Conservation (phyloP, 1,140 invertebrate genomes). For the Drosophila hydei region DNA sequence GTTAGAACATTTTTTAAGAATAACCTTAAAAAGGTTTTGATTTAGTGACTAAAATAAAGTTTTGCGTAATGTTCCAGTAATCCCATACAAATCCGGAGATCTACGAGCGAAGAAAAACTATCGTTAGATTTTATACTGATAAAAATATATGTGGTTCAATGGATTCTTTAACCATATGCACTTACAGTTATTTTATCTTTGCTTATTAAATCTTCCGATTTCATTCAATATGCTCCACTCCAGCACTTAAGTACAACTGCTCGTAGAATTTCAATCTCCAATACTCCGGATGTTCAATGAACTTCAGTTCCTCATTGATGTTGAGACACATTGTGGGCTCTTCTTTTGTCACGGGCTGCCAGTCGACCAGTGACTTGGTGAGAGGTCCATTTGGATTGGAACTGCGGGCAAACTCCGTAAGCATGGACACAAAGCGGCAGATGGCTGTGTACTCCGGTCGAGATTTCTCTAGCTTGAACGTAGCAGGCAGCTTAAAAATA, state of each 20-base stretch:
- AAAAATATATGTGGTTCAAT: no score
- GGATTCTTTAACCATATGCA: background rate
- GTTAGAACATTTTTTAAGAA: no score
- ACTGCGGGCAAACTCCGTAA: slow-evolving; percentile 78
- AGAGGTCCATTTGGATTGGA: slow-evolving; percentile 73
- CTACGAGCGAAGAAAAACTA: no score
- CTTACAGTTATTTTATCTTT: background rate
- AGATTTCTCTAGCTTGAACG: slow-evolving; percentile 76
- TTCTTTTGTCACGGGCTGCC: slow-evolving; percentile 72
- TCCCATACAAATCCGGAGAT: no score
- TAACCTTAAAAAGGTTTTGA: no score
- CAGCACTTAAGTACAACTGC: slow-evolving; percentile 40
- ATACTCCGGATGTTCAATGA: slow-evolving; percentile 78
- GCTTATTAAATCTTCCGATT: background rate
- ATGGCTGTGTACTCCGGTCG: slow-evolving; percentile 75
- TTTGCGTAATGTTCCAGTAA: no score
- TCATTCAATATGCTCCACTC: slow-evolving; percentile 39
- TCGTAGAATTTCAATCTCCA: slow-evolving; percentile 67
- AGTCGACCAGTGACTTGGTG: slow-evolving; percentile 56
- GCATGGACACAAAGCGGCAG: slow-evolving; percentile 84
- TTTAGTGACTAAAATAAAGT: no score
- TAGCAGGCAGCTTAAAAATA: slow-evolving; percentile 85
- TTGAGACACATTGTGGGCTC: slow-evolving; percentile 77
- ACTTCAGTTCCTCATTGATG: slow-evolving; percentile 75
- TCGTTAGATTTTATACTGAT: no score